Evolutionary conservation across 2,797 vertebrate species (phyloP).

Genomic region (Megalops cyprinoides): DNA sequence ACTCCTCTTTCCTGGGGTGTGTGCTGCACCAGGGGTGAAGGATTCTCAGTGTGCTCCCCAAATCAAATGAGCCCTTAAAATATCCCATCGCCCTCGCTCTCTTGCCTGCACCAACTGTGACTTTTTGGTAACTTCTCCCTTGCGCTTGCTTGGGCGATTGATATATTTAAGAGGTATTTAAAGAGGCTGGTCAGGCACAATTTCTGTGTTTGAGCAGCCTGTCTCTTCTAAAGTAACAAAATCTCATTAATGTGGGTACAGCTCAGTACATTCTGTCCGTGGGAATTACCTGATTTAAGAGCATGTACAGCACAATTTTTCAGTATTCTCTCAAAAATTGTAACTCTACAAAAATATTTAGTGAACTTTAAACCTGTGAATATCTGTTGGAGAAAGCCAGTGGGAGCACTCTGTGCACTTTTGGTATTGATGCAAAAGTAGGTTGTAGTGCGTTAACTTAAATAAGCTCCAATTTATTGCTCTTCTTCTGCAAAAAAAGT

Average conservation of each 20-base stretch:
- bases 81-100: neutral
- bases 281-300: conserved; percentile 37
- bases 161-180: conserved; percentile 12
- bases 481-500: too few relatives aligned
- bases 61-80: neutral
- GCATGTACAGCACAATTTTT: conserved; percentile 20
- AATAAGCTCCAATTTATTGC: too few relatives aligned
- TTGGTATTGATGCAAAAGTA: too few relatives aligned
- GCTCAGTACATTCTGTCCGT: conserved; percentile 35
- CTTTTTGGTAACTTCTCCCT: neutral
- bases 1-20: neutral
- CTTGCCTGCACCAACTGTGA: conserved; percentile 6
- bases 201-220: conserved; percentile 1
- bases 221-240: conserved; percentile 34
- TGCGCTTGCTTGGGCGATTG: neutral
- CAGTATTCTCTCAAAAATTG: neutral
- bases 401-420: neutral
- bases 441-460: too few relatives aligned
- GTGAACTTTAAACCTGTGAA: neutral
- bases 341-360: neutral
- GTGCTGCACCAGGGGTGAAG: neutral
- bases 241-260: conserved; percentile 40
- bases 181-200: neutral
- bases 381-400: neutral
- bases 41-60: neutral